phyloP scores from a whole-genome alignment of 37 sponge, comb jelly and placozoan species.

The Crambe crambe region DNA sequence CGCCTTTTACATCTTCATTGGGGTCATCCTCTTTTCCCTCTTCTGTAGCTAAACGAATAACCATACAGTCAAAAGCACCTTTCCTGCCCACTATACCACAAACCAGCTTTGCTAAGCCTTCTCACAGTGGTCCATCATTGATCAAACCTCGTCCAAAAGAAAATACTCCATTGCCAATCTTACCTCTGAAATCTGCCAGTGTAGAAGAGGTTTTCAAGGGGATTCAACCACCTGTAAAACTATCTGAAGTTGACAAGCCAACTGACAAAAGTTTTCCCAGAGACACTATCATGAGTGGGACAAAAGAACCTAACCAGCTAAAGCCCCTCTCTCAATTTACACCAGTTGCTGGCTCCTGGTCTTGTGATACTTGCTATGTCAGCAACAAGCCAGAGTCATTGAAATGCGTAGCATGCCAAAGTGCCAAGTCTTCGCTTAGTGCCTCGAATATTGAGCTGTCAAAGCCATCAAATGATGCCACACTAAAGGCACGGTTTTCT shows the following conservation, averaged over 20 bases:
- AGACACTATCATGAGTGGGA: neutral
- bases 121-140: too few relatives aligned
- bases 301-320: constrained; percentile 46
- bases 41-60: too few relatives aligned
- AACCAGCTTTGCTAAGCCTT: too few relatives aligned
- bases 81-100: too few relatives aligned
- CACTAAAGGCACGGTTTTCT: neutral
- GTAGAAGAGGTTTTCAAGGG: constrained; percentile 13
- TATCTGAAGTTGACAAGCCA: neutral
- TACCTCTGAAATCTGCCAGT: constrained; percentile 24
- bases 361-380: constrained; percentile 58
- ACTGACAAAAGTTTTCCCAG: neutral
- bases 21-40: too few relatives aligned
- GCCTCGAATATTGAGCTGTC: neutral
- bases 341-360: constrained; percentile 44
- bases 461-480: neutral
- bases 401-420: constrained; percentile 58
- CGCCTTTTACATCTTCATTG: too few relatives aligned
- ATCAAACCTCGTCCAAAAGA: neutral
- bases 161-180: neutral
- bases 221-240: neutral
- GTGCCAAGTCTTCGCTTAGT: constrained; percentile 25
- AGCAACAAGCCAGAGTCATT: constrained; percentile 17
- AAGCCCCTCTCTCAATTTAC: too few relatives aligned
- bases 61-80: too few relatives aligned